Conservation (phyloP, 2,113 vertebrate genomes). For the Thunnus maccoyii region DNA sequence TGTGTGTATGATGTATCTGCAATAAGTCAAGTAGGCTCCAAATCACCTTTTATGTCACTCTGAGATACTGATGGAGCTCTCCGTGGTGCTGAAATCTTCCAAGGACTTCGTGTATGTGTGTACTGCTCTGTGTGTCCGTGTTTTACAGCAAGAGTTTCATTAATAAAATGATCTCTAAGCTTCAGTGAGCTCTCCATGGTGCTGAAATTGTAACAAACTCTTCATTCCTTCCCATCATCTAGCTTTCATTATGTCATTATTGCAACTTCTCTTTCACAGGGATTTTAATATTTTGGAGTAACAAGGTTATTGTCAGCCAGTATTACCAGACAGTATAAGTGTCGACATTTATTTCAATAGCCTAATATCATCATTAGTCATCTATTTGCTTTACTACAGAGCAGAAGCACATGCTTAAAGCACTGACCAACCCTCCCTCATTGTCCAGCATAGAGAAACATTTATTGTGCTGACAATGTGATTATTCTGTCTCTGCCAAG, state of each 20-base stretch:
- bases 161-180: slow-evolving; percentile 12
- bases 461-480: slow-evolving; percentile 42
- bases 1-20: not conserved
- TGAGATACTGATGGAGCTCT: slow-evolving; percentile 42
- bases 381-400: slow-evolving; percentile 7
- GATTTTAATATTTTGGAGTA: slow-evolving; percentile 33
- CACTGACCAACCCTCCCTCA: slow-evolving; percentile 23
- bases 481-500: slow-evolving; percentile 59
- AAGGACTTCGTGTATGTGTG: not conserved
- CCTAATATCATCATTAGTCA: not conserved
- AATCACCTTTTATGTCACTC: slow-evolving; percentile 23
- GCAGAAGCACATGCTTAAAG: not conserved
- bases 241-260: slow-evolving; percentile 17
- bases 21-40: not conserved
- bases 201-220: slow-evolving; percentile 34
- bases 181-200: slow-evolving; percentile 50
- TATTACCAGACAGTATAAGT: not conserved
- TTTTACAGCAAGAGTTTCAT: not conserved
- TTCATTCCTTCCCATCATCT: slow-evolving; percentile 1
- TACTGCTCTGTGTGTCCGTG: not conserved
- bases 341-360: slow-evolving; percentile 1
- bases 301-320: not conserved
- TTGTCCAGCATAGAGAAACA: slow-evolving; percentile 16
- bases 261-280: not conserved
- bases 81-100: slow-evolving; percentile 52